phyloP scores from a whole-genome alignment of 2,797 vertebrate species.

The Lagorchestes hirsutus region DNA sequence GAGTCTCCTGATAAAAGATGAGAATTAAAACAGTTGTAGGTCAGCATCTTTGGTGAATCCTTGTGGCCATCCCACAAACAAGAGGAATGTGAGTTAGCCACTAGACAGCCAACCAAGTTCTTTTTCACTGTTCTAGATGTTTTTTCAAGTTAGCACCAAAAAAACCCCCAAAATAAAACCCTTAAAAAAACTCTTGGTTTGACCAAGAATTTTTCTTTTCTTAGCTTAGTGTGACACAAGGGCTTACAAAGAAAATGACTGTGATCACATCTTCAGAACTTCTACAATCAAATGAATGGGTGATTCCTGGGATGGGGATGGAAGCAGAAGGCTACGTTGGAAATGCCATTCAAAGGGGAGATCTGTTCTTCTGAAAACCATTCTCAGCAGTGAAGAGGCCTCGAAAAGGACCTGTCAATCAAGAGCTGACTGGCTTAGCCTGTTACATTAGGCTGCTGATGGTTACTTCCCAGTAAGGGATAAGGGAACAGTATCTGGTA shows the following conservation, averaged over 20 bases:
- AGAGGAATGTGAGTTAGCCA: background rate
- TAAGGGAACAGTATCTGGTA: background rate
- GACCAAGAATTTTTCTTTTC: background rate
- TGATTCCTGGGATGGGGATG: background rate
- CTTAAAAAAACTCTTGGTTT: background rate
- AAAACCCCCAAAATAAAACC: background rate
- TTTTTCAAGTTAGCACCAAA: background rate
- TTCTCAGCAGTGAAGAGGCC: background rate
- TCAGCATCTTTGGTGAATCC: background rate
- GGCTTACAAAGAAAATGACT: background rate
- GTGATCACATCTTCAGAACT: background rate
- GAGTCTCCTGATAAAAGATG: background rate
- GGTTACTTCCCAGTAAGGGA: background rate
- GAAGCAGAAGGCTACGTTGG: background rate
- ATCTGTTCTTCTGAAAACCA: background rate
- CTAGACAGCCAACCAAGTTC: background rate
- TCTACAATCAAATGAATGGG: background rate
- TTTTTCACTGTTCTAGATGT: background rate
- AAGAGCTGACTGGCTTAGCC: accelerated
- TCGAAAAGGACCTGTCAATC: background rate
- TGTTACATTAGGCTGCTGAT: background rate
- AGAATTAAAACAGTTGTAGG: background rate
- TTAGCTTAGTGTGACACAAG: background rate
- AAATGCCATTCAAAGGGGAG: background rate
- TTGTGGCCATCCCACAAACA: background rate